Evolutionary conservation across 2,888 invertebrate genomes (phyloP).

Genomic region (Ormyrus labotus): DNA sequence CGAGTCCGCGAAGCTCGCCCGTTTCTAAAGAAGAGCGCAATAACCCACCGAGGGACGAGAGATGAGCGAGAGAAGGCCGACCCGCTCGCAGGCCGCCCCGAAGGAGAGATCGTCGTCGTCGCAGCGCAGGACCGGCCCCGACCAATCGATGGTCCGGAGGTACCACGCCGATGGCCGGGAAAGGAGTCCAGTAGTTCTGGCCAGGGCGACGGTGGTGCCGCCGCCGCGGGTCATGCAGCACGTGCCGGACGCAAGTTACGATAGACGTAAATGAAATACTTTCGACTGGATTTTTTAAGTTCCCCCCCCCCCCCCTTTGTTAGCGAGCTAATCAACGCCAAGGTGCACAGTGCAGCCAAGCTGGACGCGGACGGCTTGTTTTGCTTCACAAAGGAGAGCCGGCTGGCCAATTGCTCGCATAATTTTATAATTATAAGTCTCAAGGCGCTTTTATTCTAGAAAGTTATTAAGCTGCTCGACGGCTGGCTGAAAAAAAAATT

Average conservation of each 20-base stretch:
- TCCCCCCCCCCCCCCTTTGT: no score
- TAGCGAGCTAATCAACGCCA: no score
- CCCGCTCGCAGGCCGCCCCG: constrained; percentile 33
- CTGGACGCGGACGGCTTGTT: no score
- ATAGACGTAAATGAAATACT: neutral
- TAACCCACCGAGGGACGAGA: neutral
- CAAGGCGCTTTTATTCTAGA: no score
- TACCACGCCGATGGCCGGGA: neutral
- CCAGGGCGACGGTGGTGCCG: constrained; percentile 40
- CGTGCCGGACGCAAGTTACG: constrained; percentile 25
- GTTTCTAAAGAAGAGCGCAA: neutral
- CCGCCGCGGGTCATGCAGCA: constrained; percentile 45
- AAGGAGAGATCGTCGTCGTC: constrained; percentile 1
- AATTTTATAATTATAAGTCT: no score
- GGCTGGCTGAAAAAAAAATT: no score
- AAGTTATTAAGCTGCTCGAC: no score
- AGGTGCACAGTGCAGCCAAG: no score
- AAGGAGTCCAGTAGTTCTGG: constrained; percentile 19
- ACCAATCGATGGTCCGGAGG: neutral
- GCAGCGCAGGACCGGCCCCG: neutral
- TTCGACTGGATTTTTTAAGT: no score
- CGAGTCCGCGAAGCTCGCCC: neutral
- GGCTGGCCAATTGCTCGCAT: no score
- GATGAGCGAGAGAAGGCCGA: constrained; percentile 49
- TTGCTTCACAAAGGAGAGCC: no score